These are phyloP conservation scores for Stegophylla sp. DNA, from an alignment of 2,888 invertebrate species.

Conservation along the genomic window DNA sequence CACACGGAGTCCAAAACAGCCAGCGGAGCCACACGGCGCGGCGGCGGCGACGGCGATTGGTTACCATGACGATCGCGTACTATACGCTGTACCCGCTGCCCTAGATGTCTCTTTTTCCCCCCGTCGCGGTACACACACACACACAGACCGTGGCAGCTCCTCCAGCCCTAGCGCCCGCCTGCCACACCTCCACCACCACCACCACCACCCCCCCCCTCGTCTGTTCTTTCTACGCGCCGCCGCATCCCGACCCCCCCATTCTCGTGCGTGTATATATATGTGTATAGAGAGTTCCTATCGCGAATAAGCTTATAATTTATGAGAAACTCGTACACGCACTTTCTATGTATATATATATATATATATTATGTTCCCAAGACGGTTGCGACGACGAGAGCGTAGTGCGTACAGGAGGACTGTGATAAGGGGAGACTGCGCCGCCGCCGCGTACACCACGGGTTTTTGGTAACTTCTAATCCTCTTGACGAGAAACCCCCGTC, in stretches of 20 bases:
- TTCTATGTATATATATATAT: not conserved
- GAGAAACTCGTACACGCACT: conserved; percentile 41
- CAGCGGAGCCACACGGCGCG: conserved; percentile 21
- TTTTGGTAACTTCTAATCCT: conserved; percentile 37
- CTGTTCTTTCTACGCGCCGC: not conserved
- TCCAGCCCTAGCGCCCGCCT: not conserved
- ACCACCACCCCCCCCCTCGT: no score
- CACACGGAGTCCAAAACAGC: conserved; percentile 24
- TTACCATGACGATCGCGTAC: conserved; percentile 43
- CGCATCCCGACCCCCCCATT: not conserved
- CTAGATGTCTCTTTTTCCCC: not conserved
- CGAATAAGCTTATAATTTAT: conserved; percentile 58
- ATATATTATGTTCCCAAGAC: conserved; percentile 7
- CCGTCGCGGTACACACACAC: no score
- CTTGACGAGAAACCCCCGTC: conserved; percentile 24
- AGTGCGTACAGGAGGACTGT: not conserved
- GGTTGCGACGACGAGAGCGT: not conserved
- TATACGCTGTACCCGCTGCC: not conserved
- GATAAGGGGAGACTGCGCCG: no score
- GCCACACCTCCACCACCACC: conserved; percentile 11
- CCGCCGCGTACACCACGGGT: conserved; percentile 23
- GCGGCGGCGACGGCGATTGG: no score
- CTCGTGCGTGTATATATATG: no score
- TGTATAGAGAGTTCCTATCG: conserved; percentile 27
- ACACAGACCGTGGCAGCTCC: not conserved